These are phyloP conservation scores for Anticlea derivata DNA, from an alignment of 2,888 invertebrate species.

Conservation along the genomic window DNA sequence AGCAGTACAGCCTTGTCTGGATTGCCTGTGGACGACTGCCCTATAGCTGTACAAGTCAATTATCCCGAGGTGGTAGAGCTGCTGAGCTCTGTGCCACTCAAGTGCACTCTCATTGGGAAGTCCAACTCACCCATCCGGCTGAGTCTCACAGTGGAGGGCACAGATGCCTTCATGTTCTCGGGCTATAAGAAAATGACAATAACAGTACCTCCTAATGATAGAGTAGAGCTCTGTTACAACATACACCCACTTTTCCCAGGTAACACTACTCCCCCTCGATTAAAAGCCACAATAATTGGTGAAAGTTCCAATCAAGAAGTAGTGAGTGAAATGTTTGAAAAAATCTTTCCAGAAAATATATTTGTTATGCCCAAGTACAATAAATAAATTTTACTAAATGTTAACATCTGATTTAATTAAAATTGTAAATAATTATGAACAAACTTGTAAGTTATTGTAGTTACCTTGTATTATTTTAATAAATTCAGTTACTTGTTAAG, in stretches of 20 bases:
- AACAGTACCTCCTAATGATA: slow-evolving; percentile 85
- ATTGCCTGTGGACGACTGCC: slow-evolving; percentile 84
- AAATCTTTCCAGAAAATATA: slow-evolving; percentile 76
- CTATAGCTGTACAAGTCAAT: slow-evolving; percentile 84
- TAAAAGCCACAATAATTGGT: slow-evolving; percentile 80
- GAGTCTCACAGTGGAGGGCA: slow-evolving; percentile 90
- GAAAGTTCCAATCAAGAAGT: slow-evolving; percentile 64
- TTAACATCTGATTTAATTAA: slow-evolving; percentile 46
- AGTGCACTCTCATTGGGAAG: slow-evolving; percentile 89
- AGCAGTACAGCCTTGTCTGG: slow-evolving; percentile 83
- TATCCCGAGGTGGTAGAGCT: slow-evolving; percentile 91
- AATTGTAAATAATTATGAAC: slow-evolving; percentile 75
- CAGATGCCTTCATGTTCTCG: slow-evolving; percentile 97
- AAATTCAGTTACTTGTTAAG: slow-evolving; percentile 70
- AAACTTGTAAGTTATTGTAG: slow-evolving; percentile 68
- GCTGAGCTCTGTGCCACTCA: slow-evolving; percentile 87
- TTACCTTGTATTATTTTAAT: slow-evolving; percentile 69
- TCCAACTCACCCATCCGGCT: slow-evolving; percentile 88
- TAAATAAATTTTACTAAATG: slow-evolving; percentile 66
- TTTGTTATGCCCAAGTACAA: slow-evolving; percentile 83
- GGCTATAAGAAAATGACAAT: slow-evolving; percentile 93
- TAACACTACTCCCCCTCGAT: slow-evolving; percentile 87
- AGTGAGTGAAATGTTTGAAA: slow-evolving; percentile 76
- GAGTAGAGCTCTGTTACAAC: slow-evolving; percentile 88
- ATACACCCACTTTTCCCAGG: slow-evolving; percentile 91